Percentiles rank a stretch among this genome's conserved stretches.
Conservation (phyloP, 2,888 invertebrate genomes). For the Drosophila birchii region DNA sequence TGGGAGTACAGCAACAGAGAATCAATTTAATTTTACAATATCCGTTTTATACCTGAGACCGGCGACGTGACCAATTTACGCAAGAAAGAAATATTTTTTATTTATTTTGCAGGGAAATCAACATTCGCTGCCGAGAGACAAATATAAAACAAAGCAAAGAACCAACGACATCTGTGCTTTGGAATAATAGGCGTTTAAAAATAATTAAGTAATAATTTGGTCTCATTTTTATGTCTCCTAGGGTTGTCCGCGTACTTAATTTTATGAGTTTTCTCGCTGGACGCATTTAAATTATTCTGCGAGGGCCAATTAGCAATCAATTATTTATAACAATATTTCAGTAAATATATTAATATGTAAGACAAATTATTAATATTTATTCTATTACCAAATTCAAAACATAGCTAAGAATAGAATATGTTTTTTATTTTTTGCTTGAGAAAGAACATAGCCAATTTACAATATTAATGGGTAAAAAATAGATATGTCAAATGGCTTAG, state of each 20-base stretch:
- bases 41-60: conserved; percentile 70
- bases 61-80: conserved; percentile 75
- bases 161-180: conserved; percentile 49
- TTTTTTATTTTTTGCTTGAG: not conserved
- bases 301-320: too few relatives aligned
- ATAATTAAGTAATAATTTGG: conserved; percentile 79
- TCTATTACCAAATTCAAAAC: not conserved
- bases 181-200: conserved; percentile 64
- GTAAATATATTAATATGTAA: not conserved
- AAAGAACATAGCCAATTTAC: not conserved
- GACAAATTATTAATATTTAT: not conserved
- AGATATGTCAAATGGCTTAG: too few relatives aligned
- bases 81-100: conserved; percentile 74
- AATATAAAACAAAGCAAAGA: conserved; percentile 20
- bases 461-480: not conserved
- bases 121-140: conserved; percentile 47
- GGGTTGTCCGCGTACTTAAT: conserved; percentile 4
- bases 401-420: not conserved
- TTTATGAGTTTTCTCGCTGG: not conserved
- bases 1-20: conserved; percentile 37
- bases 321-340: not conserved
- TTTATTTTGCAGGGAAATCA: conserved; percentile 71
- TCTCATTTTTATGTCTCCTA: conserved; percentile 39
- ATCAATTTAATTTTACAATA: conserved; percentile 81
- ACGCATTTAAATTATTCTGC: not conserved